Percentiles rank a stretch among this genome's conserved stretches.
Evolutionary conservation across 2,113 vertebrate genomes (phyloP).

Genomic region (Mystacornis crossleyi): DNA sequence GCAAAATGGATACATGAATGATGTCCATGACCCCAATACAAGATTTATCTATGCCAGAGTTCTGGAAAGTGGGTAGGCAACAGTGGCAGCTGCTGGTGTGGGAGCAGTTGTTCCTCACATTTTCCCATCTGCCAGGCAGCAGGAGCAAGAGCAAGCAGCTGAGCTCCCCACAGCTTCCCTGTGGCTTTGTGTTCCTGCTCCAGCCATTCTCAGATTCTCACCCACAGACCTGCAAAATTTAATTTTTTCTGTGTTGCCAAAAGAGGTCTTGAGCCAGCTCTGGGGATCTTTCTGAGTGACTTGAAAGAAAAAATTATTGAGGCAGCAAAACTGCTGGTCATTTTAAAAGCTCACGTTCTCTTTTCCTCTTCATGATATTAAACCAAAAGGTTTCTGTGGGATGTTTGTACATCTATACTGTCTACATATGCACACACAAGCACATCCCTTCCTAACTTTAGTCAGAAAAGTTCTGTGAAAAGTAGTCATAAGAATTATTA

Average conservation of each 20-base stretch:
- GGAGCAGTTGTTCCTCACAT: slow-evolving; percentile 13
- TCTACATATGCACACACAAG: rapidly evolving
- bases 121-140: slow-evolving; percentile 41
- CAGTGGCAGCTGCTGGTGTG: neutral
- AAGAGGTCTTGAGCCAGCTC: neutral
- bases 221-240: neutral
- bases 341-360: neutral
- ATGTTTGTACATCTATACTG: rapidly evolving
- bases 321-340: neutral
- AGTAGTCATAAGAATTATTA: neutral
- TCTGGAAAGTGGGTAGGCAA: neutral
- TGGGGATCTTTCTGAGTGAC: neutral
- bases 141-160: neutral
- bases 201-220: neutral
- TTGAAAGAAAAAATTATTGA: neutral
- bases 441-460: neutral
- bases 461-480: neutral
- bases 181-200: neutral
- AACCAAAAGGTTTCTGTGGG: neutral
- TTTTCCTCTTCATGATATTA: neutral
- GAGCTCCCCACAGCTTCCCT: neutral
- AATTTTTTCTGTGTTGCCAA: neutral
- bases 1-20: neutral
- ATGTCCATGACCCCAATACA: neutral
- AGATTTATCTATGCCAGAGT: neutral